phyloP scores from a whole-genome alignment of 2,888 invertebrate species.

The Stratiomys singularior region DNA sequence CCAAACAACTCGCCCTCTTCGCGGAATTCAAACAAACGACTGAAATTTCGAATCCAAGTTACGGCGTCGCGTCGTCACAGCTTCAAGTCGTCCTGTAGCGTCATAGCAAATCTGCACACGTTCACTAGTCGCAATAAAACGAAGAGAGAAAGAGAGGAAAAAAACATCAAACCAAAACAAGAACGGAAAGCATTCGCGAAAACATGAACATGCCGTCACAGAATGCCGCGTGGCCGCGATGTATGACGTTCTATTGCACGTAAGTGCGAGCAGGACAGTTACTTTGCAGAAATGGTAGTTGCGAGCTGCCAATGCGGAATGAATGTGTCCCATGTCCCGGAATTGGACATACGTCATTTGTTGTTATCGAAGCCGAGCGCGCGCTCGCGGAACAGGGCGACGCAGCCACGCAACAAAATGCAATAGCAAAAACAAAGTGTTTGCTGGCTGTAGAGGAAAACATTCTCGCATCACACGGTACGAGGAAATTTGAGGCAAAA shows the following conservation, averaged over 20 bases:
- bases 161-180: background rate
- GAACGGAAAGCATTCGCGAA: too few relatives aligned
- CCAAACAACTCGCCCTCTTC: background rate
- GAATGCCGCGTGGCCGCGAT: background rate
- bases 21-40: background rate
- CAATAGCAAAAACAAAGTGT: slow-evolving; percentile 5
- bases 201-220: slow-evolving; percentile 25
- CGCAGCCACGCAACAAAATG: background rate
- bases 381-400: background rate
- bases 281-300: background rate
- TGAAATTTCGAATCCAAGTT: slow-evolving; percentile 10
- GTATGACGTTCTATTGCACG: background rate
- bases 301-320: slow-evolving; percentile 6
- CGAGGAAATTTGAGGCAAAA: background rate
- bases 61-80: slow-evolving; percentile 22
- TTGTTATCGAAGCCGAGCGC: background rate
- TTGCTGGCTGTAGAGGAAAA: background rate
- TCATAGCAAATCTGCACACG: background rate
- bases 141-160: background rate
- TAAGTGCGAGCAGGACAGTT: background rate
- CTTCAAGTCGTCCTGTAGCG: background rate
- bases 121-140: background rate
- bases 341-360: background rate
- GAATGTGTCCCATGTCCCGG: slow-evolving; percentile 16
- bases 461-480: background rate